Evolutionary conservation across 2,888 invertebrate species (phyloP).

Genomic region (Cheilosia variabilis): DNA sequence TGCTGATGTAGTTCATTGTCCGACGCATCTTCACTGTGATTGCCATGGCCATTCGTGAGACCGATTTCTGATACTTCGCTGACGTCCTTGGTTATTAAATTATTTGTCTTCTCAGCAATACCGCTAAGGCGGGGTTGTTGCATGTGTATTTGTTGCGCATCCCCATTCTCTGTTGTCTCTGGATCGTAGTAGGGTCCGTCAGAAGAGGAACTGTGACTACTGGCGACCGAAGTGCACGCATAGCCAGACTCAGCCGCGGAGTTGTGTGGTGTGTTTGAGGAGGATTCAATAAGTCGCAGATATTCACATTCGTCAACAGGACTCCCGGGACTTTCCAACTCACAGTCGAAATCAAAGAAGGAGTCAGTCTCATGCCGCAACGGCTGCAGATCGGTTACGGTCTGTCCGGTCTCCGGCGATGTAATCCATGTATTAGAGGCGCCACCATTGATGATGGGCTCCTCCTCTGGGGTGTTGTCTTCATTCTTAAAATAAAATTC

Average conservation of each 20-base stretch:
- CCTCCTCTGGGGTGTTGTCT: conserved; percentile 80
- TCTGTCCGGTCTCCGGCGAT: conserved; percentile 79
- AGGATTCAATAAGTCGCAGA: conserved; percentile 84
- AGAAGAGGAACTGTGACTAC: conserved; percentile 84
- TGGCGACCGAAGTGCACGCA: conserved; percentile 84
- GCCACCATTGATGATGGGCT: conserved; percentile 81
- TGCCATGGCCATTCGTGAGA: conserved; percentile 77
- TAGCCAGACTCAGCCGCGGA: conserved; percentile 84
- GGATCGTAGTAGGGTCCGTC: conserved; percentile 85
- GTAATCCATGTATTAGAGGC: conserved; percentile 82
- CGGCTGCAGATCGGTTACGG: conserved; percentile 84
- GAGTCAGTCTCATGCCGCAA: conserved; percentile 85
- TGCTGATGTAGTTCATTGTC: conserved; percentile 26
- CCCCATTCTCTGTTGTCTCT: conserved; percentile 79
- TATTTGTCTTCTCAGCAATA: conserved; percentile 72
- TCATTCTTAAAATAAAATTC: conserved; percentile 78
- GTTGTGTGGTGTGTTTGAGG: conserved; percentile 85
- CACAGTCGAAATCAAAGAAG: conserved; percentile 87
- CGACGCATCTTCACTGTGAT: neutral
- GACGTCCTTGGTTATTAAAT: conserved; percentile 73
- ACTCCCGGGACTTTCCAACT: conserved; percentile 88
- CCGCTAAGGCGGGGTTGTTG: conserved; percentile 62
- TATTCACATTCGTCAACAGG: conserved; percentile 87
- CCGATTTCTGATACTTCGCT: conserved; percentile 60
- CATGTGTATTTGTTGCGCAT: conserved; percentile 47